Evolutionary conservation across 2,888 invertebrate genomes (phyloP), one percentile per base, ranked within the genome.

Genomic region (Diarsia mendica): DNA sequence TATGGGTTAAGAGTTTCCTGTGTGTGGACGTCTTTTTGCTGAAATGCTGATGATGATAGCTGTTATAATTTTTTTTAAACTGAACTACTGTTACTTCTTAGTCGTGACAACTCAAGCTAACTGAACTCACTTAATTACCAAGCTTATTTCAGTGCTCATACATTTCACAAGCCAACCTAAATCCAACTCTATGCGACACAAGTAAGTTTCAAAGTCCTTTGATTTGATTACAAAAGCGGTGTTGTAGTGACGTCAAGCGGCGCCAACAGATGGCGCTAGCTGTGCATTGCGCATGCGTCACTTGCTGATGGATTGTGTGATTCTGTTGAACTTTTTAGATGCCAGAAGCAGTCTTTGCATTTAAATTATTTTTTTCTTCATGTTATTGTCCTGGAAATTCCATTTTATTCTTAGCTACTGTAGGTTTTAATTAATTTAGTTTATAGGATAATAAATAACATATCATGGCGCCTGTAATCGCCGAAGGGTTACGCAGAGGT

Each of bases 211-310:
- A 76, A 0, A 55, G 10, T 72, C 23, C 10, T 58, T 64, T n/a
- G 20, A 23, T 3, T 20, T 44, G 1, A 15, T 20, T 10, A 23
- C 0, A 8, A 33, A 61, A 60, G 63, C 28, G 63, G 65, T 78
- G 77, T 83, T 49, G 68, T 48, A 48, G 61, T 92, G 91, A 92
- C 90, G 91, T 91, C 88, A 90, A 60, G 49, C 72, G 89, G 87
- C 89, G 90, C 89, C 89, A 87, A 90, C 87, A 93, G 94, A 94
- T 93, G 94, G 92, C 94, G 92, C 79, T 89, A 86, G 84, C 73
- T 49, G 71, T 74, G 39, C 67, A 83, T 67, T 87, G 75, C 83
- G 88, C 81, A 83, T 90, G 92, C 91, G 92, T 91, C 91, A 91
- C 74, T 71, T 5, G 44, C 20, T 92, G 91, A 92, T 91, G 85